Conservation (phyloP, 2,113 vertebrate species). For the Nothobranchius furzeri region DNA sequence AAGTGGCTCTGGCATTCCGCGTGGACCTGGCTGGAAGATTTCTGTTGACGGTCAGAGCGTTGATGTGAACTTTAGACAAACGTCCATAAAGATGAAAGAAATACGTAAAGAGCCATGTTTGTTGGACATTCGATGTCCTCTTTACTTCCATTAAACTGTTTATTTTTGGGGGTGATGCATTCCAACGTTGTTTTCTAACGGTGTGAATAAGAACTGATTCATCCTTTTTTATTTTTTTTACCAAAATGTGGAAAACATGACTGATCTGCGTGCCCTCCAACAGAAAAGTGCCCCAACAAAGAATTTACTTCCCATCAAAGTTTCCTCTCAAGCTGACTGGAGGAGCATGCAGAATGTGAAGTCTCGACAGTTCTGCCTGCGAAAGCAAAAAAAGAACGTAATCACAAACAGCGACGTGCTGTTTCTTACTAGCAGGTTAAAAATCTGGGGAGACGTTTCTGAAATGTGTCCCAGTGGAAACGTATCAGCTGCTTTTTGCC, state of each 20-base stretch:
- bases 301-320: conserved; percentile 27
- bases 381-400: conserved; percentile 35
- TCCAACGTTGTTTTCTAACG: conserved; percentile 33
- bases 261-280: conserved; percentile 38
- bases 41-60: conserved; percentile 3
- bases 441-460: conserved; percentile 6
- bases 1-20: conserved; percentile 54
- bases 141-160: conserved; percentile 14
- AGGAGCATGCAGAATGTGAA: conserved; percentile 13
- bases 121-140: conserved; percentile 14
- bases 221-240: conserved; percentile 43
- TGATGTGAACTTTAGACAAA: conserved; percentile 32
- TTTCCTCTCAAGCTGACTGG: conserved; percentile 40
- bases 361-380: conserved; percentile 40
- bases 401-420: conserved; percentile 58
- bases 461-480: too few species aligned
- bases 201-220: conserved; percentile 30
- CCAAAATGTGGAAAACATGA: conserved; percentile 43
- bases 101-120: conserved; percentile 6
- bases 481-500: conserved; percentile 16
- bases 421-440: conserved; percentile 40
- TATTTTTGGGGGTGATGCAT: conserved; percentile 34
- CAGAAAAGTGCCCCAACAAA: conserved; percentile 31
- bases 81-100: conserved; percentile 22
- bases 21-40: conserved; percentile 26